Evolutionary conservation across 2,888 invertebrate species (phyloP).

Genomic region (Drosophila dives): DNA sequence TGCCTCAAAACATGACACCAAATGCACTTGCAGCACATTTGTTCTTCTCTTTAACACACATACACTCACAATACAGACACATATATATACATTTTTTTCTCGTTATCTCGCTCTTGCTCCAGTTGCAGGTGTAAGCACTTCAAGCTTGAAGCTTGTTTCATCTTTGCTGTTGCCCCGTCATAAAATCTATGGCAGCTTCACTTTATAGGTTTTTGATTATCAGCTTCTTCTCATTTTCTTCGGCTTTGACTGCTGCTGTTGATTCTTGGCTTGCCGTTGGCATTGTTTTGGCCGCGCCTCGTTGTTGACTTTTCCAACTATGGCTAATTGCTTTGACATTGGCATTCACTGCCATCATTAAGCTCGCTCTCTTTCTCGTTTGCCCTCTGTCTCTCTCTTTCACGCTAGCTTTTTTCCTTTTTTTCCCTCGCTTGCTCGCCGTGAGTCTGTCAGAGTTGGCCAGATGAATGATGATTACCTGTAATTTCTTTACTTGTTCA

Average conservation of each 20-base stretch:
- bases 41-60: slow-evolving; percentile 18
- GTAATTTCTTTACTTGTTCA: slow-evolving; percentile 26
- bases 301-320: slow-evolving; percentile 76
- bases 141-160: slow-evolving; percentile 26
- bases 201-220: slow-evolving; percentile 48
- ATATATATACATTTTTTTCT: slow-evolving; percentile 9
- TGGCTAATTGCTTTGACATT: slow-evolving; percentile 81
- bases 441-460: slow-evolving; percentile 12
- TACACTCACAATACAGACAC: slow-evolving; percentile 6
- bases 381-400: slow-evolving; percentile 11
- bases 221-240: slow-evolving; percentile 18
- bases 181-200: slow-evolving; percentile 71
- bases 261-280: slow-evolving; percentile 36
- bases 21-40: slow-evolving; percentile 35
- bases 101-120: slow-evolving; percentile 53
- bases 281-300: slow-evolving; percentile 48
- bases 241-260: slow-evolving; percentile 17
- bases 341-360: slow-evolving; percentile 61
- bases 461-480: slow-evolving; percentile 56
- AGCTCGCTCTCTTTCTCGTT: slow-evolving; percentile 22
- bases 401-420: slow-evolving; percentile 5
- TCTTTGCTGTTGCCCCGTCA: slow-evolving; percentile 53
- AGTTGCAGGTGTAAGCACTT: slow-evolving; percentile 64
- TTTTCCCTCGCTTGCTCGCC: slow-evolving; percentile 6
- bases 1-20: slow-evolving; percentile 68